Evolutionary conservation across 2,797 vertebrate genomes (phyloP), one percentile per base, ranked within the genome.

Genomic region (Urocyon cinereoargenteus): DNA sequence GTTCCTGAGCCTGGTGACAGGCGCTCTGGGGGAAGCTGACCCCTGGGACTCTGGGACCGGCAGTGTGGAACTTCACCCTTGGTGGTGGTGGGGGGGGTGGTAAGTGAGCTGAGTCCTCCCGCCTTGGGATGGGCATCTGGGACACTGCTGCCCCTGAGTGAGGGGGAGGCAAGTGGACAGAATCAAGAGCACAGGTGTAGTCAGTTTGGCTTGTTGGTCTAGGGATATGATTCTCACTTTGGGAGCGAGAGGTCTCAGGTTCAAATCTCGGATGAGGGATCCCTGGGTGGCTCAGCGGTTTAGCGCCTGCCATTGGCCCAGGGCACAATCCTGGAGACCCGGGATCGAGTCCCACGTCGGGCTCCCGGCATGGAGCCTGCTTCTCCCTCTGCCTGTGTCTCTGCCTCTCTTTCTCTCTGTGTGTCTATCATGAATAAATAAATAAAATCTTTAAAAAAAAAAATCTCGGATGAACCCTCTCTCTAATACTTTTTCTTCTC

Each of bases 171-270:
- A 31, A 53, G 6, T 45, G 36, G 61, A 51, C 15, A 28, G n/a
- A 40, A 75, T 31, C 24, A 62, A 75, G 13, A 40, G 61, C 36
- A 75, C 1, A 59, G 4, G 1, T 16, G 18, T 9, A 2, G 28
- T 5, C 2, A 31, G 7, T 21, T 6, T 40, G 59, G 59, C 31
- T 77, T 22, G 6, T 55, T 68, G 31, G 13, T 85, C 16, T 57
- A 96, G 87, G 90, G 81, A 75, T 96, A 87, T 96, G 97, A 96
- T 91, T 97, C 94, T 95, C 91, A 92, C 97, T 98, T 97, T 96
- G 97, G 96, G 96, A 97, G 96, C 51, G 86, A 97, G 96, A 97
- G 94, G 96, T 97, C 97, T 94, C 88, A 93, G 97, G 97, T 98
- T 98, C 98, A 98, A 98, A 97, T 92, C 61, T 82, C 21, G 3